A percentile compares a stretch with the other conserved stretches of the same genome.
These are phyloP conservation scores for Mesembrinibis cayennensis DNA, from an alignment of 2,113 vertebrate genomes.

Conservation along the genomic window DNA sequence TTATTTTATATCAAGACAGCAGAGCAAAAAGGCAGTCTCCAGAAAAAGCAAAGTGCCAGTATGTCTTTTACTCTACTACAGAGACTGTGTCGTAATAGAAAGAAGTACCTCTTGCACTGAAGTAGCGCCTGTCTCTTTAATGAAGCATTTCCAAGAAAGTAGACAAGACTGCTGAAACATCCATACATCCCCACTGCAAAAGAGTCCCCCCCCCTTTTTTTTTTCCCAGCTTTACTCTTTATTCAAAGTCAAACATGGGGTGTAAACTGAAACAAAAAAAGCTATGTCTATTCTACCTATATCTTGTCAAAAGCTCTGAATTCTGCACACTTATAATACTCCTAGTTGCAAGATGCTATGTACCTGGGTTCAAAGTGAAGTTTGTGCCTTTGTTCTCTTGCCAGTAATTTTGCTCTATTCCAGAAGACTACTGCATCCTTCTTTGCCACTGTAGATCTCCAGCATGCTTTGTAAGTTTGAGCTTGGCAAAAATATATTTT, in stretches of 20 bases:
- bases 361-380: conserved; percentile 21
- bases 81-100: neutral
- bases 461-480: neutral
- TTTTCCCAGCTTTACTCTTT: neutral
- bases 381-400: conserved; percentile 13
- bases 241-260: neutral
- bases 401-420: neutral
- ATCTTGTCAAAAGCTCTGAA: neutral
- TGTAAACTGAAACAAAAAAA: neutral
- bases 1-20: neutral
- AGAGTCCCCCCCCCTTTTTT: accelerated
- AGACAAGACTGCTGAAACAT: neutral
- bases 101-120: neutral
- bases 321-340: neutral
- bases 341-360: neutral
- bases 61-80: neutral
- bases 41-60: neutral
- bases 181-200: neutral
- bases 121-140: neutral
- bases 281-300: neutral
- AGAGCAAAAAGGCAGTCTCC: neutral
- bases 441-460: neutral
- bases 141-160: neutral
- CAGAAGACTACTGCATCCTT: neutral
- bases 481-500: neutral